A percentile compares a stretch with the other conserved stretches of the same genome.
phyloP scores from a whole-genome alignment of 2,888 invertebrate genomes.

The Ormyrus rosae region DNA sequence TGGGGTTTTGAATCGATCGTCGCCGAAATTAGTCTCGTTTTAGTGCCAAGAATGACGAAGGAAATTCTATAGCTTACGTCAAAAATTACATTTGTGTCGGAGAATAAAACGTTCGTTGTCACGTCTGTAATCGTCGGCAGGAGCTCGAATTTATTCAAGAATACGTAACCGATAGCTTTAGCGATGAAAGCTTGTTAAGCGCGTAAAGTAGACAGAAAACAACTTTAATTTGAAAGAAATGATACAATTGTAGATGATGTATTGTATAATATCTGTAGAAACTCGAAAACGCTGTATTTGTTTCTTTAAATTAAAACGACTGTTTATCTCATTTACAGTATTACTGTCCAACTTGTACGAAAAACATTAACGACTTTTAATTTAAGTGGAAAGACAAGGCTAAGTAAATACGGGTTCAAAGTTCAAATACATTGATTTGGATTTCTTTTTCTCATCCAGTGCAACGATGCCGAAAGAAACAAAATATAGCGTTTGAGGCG shows the following conservation, averaged over 20 bases:
- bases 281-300: background rate
- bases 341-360: too few relatives aligned
- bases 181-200: background rate
- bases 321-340: background rate
- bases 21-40: conserved; percentile 43
- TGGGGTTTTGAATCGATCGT: conserved; percentile 20
- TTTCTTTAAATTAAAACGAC: background rate
- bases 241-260: background rate
- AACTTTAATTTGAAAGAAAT: background rate
- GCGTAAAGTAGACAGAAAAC: background rate
- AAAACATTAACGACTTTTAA: too few relatives aligned
- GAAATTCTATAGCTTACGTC: background rate
- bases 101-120: background rate
- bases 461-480: too few relatives aligned
- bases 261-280: background rate
- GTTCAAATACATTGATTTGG: too few relatives aligned
- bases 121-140: background rate
- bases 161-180: background rate
- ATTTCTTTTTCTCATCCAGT: too few relatives aligned
- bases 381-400: too few relatives aligned
- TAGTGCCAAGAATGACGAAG: conserved; percentile 47
- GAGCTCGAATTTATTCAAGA: background rate
- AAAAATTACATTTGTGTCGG: background rate
- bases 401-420: too few relatives aligned
- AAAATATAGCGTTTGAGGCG: too few relatives aligned